These are phyloP conservation scores for human DNA, from an alignment of 2,113 vertebrate genomes.

Conservation along the genomic window GRCh38 chr9:122165501-122166000, in stretches of 20 bases:
- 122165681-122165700: background rate
- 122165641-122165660: background rate
- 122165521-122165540: no score
- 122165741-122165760: background rate
- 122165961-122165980: no score
- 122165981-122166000: no score
- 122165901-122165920: no score
- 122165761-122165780: background rate
- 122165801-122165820: background rate
- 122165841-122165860: background rate
- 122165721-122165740: background rate
- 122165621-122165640: background rate
- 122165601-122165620: background rate
- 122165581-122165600: background rate
- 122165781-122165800: background rate
- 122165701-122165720: background rate
- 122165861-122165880: background rate
- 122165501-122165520: no score
- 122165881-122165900: background rate
- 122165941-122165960: no score
- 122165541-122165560: no score
- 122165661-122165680: background rate
- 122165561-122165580: no score
- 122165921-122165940: no score
- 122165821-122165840: background rate